Evolutionary conservation across 2,888 invertebrate species (phyloP), one percentile per base, ranked within the genome.

Genomic region (Agriopis marginaria): DNA sequence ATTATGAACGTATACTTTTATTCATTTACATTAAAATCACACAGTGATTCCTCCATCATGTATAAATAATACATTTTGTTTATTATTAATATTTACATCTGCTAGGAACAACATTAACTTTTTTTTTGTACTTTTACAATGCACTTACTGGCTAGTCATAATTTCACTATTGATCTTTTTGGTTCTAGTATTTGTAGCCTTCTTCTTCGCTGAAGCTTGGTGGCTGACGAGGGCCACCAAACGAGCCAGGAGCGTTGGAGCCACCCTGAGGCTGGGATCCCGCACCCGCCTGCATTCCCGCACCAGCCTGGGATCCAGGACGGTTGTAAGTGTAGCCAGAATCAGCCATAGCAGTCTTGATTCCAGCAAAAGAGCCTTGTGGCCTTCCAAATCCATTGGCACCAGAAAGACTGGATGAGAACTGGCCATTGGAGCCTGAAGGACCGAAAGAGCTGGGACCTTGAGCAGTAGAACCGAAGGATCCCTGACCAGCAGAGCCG

Each of bases 121-220:
- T 80, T 84, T n/a, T 86, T 84, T 83, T 80, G 72, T 78, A 76
- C 75, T 86, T 83, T 77, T 79, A 64, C 72, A 77, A 77, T 85
- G 85, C 84, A 68, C 74, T 77, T 79, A 76, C 69, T 76, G 64
- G 73, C 65, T 76, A 79, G 75, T 70, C 73, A 74, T 72, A 79
- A 77, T 76, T 78, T 73, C 77, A 77, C 81, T 84, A 83, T 72
- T 63, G 73, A 70, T 73, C 77, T 78, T 81, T 90, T 90, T 86
- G 84, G 83, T 84, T 80, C 65, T 85, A 93, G 81, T 94, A 94
- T 74, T 89, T 93, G 82, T 94, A 94, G 62, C 94, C 94, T 79
- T 92, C 92, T 72, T 92, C 87, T 54, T 88, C 80, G 74, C 83
- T 90, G 82, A 91, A 94, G 78, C 92, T 93, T 0, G 94, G 91